Percentiles rank a stretch among this genome's conserved stretches.
Conservation (phyloP, 2,113 vertebrate species). For the Calonectris borealis region DNA sequence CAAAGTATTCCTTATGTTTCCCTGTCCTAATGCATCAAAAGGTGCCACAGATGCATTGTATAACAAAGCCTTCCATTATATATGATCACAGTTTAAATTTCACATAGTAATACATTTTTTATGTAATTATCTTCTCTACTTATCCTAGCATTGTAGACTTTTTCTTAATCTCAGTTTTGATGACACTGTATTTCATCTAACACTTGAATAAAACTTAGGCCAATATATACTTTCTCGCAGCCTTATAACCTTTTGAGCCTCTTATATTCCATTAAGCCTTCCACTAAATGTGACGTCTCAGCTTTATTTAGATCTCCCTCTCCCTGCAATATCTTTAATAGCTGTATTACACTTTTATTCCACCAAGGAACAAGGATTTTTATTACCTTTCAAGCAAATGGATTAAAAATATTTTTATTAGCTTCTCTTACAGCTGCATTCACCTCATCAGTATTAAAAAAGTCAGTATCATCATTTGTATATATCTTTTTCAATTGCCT, state of each 20-base stretch:
- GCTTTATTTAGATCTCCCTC: background rate
- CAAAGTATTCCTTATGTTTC: background rate
- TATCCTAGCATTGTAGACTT: background rate
- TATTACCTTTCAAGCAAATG: constrained; percentile 25
- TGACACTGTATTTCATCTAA: background rate
- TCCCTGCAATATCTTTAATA: background rate
- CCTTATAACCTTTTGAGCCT: background rate
- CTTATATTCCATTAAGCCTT: background rate
- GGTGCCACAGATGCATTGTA: rapidly evolving
- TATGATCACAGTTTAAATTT: background rate
- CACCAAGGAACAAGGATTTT: background rate
- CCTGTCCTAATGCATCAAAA: background rate
- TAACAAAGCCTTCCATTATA: background rate
- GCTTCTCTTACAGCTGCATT: background rate
- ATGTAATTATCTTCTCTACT: constrained; percentile 5
- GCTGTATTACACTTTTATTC: constrained; percentile 1
- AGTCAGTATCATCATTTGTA: background rate
- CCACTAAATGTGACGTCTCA: background rate
- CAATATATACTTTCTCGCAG: background rate
- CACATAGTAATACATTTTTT: background rate
- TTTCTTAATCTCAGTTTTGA: background rate
- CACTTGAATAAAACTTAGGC: constrained; percentile 3
- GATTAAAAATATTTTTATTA: constrained; percentile 41
- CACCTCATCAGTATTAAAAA: background rate
- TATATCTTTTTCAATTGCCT: background rate